Conservation (phyloP, 2,113 vertebrate genomes). For the Indicator indicator region DNA sequence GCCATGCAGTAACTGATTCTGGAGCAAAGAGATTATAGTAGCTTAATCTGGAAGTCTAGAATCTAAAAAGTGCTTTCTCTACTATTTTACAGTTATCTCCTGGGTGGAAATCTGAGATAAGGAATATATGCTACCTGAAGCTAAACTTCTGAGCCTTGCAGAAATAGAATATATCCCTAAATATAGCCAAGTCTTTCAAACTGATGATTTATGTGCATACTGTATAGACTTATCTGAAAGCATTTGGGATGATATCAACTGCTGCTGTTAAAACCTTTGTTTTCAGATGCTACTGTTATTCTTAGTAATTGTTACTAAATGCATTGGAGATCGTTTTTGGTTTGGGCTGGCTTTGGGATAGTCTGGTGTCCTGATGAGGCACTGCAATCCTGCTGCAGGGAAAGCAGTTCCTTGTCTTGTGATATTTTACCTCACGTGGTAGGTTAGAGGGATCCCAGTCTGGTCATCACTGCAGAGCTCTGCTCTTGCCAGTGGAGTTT, state of each 20-base stretch:
- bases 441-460: accelerated
- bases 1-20: background rate
- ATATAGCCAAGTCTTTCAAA: background rate
- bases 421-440: accelerated
- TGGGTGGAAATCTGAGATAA: background rate
- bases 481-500: background rate
- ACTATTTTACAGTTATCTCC: background rate
- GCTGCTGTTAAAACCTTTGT: background rate
- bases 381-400: background rate
- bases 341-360: background rate
- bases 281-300: background rate
- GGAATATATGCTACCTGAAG: background rate
- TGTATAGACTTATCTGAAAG: background rate
- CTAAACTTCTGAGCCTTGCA: background rate
- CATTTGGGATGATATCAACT: background rate
- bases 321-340: background rate
- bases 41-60: background rate
- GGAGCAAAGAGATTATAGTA: background rate
- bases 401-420: accelerated
- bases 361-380: background rate
- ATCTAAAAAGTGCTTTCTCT: background rate
- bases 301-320: background rate
- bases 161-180: background rate
- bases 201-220: background rate
- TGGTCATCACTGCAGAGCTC: accelerated